A percentile compares a stretch with the other conserved stretches of the same genome.
These are phyloP conservation scores for Chrysocyon brachyurus DNA, from an alignment of 2,797 vertebrate genomes.

Conservation along the genomic window DNA sequence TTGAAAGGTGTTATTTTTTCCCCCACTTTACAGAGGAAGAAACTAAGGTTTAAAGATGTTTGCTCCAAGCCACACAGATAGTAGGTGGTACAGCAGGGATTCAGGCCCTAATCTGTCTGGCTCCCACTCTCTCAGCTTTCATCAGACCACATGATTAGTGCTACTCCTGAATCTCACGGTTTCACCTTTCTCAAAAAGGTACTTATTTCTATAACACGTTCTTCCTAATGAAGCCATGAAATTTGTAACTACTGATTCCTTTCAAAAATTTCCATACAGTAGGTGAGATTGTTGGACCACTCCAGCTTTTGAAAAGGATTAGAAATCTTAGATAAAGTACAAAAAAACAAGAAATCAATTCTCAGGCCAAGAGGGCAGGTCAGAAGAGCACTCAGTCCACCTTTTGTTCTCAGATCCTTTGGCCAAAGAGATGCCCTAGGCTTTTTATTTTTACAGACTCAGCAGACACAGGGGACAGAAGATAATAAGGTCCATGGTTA, in stretches of 20 bases:
- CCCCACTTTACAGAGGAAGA: neutral
- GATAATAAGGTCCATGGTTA: rapidly evolving
- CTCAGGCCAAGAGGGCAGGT: neutral
- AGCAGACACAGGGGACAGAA: neutral
- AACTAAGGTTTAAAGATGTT: neutral
- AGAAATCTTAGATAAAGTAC: neutral
- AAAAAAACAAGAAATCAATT: neutral
- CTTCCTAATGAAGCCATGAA: conserved; percentile 7
- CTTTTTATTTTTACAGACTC: neutral
- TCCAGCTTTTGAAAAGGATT: neutral
- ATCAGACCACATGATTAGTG: neutral
- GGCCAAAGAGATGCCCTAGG: neutral
- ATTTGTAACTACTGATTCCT: neutral
- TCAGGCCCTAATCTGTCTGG: neutral
- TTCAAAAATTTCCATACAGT: neutral
- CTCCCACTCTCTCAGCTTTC: neutral
- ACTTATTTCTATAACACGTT: neutral
- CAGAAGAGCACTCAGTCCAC: neutral
- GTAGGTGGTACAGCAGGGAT: too few species aligned
- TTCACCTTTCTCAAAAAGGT: neutral
- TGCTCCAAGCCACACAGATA: neutral
- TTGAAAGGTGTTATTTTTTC: neutral
- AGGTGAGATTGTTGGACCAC: neutral
- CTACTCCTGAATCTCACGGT: neutral
- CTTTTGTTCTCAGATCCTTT: neutral